A percentile compares a stretch with the other conserved stretches of the same genome.
These are phyloP conservation scores for Takifugu ocellatus DNA, from an alignment of 2,797 vertebrate species.

Conservation along the genomic window DNA sequence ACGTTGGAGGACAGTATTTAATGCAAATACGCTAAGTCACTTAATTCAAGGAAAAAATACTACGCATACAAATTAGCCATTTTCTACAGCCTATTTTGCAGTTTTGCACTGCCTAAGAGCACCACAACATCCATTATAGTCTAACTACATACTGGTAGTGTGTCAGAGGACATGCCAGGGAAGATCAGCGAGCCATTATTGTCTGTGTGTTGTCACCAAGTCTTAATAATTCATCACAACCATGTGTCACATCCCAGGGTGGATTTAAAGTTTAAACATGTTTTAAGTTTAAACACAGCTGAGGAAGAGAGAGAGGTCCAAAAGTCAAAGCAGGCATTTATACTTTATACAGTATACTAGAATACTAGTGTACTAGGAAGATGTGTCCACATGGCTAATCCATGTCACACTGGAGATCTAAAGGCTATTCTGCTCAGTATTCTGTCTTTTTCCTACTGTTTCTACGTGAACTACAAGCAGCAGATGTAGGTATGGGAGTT, in stretches of 20 bases:
- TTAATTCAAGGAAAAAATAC: constrained; percentile 63
- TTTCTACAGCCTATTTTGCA: constrained; percentile 69
- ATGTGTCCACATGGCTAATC: constrained; percentile 35
- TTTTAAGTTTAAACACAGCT: constrained; percentile 41
- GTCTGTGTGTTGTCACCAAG: constrained; percentile 48
- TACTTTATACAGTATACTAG: constrained; percentile 56
- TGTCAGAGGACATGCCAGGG: constrained; percentile 68
- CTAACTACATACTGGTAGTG: constrained; percentile 69
- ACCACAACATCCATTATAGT: constrained; percentile 71
- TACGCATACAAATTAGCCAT: constrained; percentile 66
- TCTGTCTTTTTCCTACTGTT: constrained; percentile 34
- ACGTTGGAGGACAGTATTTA: constrained; percentile 61
- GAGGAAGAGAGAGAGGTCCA: constrained; percentile 20
- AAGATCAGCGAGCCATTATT: constrained; percentile 56
- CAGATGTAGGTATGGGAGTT: constrained; percentile 41
- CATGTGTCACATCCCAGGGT: constrained; percentile 49
- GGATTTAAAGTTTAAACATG: constrained; percentile 59
- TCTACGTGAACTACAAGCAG: constrained; percentile 59
- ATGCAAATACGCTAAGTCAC: constrained; percentile 67
- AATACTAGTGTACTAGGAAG: constrained; percentile 20
- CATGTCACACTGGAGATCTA: constrained; percentile 15
- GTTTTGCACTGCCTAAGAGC: constrained; percentile 69
- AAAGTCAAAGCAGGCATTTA: constrained; percentile 64
- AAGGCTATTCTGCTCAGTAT: constrained; percentile 45
- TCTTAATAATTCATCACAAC: constrained; percentile 60